Base-by-base conservation (phyloP, 2,888 invertebrate genomes). In the Apamea epomidion region DNA sequence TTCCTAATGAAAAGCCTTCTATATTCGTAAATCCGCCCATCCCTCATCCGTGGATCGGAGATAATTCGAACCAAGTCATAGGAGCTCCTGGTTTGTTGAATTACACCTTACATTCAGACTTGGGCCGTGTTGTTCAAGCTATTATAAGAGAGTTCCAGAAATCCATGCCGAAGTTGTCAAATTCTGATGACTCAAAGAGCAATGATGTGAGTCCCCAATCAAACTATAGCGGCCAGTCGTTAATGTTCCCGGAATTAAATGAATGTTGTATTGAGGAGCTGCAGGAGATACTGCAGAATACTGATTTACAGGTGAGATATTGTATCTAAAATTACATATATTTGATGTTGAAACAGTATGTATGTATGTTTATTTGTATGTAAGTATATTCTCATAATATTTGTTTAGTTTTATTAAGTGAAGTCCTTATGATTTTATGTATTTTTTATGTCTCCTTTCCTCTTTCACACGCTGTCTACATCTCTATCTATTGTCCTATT, bases 91-190 rank as follows among this genome's bases (percentile, higher is more conserved):
- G 98, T 7, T 93, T 98, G 62, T 91, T 98, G 65, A 98, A 98
- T 97, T 98, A 98, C 91, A 98, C 98, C 32, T 96, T 98, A 67
- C 98, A 98, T 94, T 98, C 98, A 0, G 98, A 98, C 94, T 97
- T 98, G 86, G 98, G 98, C 0, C 97, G 98, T 80, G 98, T 98
- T 6, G 98, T 98, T 0, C 98, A 98, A 93, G 98, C 98, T 37
- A 98, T 98, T 72, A 98, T 98, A 84, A 96, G 98, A 77, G 98
- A 98, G 94, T 98, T 98, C 89, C 98, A 98, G 93, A 97, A 98
- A 90, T 92, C 94, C 0, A 86, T 93, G 21, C 95, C 95, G 0
- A 93, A 88, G 67, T 70, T 89, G 7, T 54, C 81, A 67, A 87
- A 98, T 95, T 83, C 98, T 97, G 76, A 97, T 0, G 93, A 93